Evolutionary conservation across 2,797 vertebrate species (phyloP).

Genomic region (Tolypeutes matacus): DNA sequence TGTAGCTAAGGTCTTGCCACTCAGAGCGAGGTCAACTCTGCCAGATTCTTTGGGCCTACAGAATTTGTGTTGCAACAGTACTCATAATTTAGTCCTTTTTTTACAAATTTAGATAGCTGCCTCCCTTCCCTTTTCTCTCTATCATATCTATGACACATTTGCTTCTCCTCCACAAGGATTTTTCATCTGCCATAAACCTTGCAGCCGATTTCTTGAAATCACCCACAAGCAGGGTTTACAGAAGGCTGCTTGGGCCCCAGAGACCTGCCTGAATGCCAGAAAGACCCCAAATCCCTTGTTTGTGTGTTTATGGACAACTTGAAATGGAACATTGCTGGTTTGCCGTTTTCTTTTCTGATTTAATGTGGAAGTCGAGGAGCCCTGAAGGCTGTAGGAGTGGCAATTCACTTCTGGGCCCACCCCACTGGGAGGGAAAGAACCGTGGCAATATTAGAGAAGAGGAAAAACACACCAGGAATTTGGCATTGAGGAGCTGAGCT

Average conservation of each 20-base stretch:
- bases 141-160: background rate
- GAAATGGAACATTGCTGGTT: background rate
- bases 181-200: background rate
- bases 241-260: background rate
- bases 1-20: background rate
- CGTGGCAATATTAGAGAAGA: background rate
- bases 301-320: background rate
- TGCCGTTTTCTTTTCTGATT: background rate
- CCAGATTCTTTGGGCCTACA: background rate
- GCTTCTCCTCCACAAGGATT: background rate
- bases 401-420: background rate
- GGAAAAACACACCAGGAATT: background rate
- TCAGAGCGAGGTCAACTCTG: too few relatives aligned
- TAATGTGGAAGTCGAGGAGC: background rate
- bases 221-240: background rate
- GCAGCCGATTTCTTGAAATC: background rate
- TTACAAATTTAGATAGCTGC: background rate
- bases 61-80: background rate
- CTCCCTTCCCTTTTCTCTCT: background rate
- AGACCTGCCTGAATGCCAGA: background rate
- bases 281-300: background rate
- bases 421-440: rapidly evolving
- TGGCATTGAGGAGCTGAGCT: background rate
- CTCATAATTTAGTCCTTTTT: background rate
- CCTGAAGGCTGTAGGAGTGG: background rate